Evolutionary conservation across 37 sponge, comb jelly and placozoan genomes (phyloP), one percentile per base, ranked within the genome.

Genomic region (Aphrocallistes beatrix): DNA sequence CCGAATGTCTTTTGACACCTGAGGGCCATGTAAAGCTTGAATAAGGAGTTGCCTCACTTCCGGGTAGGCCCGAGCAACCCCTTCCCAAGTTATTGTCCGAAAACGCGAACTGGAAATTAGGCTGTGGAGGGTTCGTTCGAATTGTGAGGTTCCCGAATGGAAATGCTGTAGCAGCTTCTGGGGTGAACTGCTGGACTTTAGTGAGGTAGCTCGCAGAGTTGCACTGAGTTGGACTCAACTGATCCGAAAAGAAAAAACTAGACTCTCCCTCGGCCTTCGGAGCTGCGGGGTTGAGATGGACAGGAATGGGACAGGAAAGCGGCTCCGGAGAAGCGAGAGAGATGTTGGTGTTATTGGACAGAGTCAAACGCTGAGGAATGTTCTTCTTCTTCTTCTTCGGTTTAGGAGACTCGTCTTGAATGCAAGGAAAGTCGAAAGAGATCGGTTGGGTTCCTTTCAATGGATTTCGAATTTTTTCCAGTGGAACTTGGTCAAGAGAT

Each of bases 1-100:
- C 21, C 28, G 75, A 60, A 32, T 25, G 6, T 30, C 75, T 60
- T 30, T 60, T 60, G 34, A 60, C 75, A 13, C 75, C 75, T 32
- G 75, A 60, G 34, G 75, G 75, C 75, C 75, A 60, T 13, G 75
- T 60, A 30, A 60, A 60, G 34, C 75, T 60, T 19, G 75, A 60
- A 60, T 60, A 60, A 6, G 75, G 25, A 32, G 75, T 60, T 19
- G 75, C 10, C n/a, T 60, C 75, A 60, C n/a, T 60, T 6, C 3
- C 34, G 34, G 75, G 75, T 16, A 42, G 45, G 3, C 28, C 3
- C n/a, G 34, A 8, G n/a, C 75, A 60, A 3, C 75, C 75, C n/a
- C 34, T 60, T 25, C 75, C 75, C 3, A 60, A 6, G n/a, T 60
- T 60, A 13, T 60, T 60, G 21, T 60, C 75, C 10, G 75, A 60